Percentiles rank a stretch among this genome's conserved stretches.
Conservation (phyloP, 2,113 vertebrate genomes). For the Mesocricetus auratus region DNA sequence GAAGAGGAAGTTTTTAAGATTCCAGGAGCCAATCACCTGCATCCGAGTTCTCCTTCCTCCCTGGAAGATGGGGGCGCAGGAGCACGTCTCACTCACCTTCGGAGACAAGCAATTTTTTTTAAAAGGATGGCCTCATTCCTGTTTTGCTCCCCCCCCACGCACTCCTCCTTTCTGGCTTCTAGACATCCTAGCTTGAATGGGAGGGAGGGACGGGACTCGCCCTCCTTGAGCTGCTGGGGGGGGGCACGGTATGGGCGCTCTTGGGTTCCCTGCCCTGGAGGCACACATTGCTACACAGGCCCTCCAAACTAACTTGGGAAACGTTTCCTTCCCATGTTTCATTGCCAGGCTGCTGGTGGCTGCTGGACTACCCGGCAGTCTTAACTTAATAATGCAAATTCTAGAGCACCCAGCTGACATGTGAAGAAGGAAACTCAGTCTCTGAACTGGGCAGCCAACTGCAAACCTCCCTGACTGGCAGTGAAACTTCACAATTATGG, state of each 20-base stretch:
- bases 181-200: background rate
- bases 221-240: background rate
- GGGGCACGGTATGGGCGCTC: background rate
- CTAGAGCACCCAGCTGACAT: background rate
- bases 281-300: no score
- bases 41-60: no score
- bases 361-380: background rate
- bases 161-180: rapidly evolving
- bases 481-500: background rate
- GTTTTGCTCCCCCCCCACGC: background rate
- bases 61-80: no score
- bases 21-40: background rate
- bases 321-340: background rate
- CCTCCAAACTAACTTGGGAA: no score
- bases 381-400: background rate
- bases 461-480: background rate
- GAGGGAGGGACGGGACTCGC: background rate
- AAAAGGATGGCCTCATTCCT: background rate
- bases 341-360: background rate
- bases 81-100: background rate
- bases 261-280: background rate
- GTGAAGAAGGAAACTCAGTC: background rate
- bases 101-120: background rate
- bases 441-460: background rate
- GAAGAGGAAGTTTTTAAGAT: background rate